Percentiles rank a stretch among this genome's conserved stretches.
These are phyloP conservation scores for Perognathus longimembris DNA, from an alignment of 2,113 vertebrate species.

Conservation along the genomic window DNA sequence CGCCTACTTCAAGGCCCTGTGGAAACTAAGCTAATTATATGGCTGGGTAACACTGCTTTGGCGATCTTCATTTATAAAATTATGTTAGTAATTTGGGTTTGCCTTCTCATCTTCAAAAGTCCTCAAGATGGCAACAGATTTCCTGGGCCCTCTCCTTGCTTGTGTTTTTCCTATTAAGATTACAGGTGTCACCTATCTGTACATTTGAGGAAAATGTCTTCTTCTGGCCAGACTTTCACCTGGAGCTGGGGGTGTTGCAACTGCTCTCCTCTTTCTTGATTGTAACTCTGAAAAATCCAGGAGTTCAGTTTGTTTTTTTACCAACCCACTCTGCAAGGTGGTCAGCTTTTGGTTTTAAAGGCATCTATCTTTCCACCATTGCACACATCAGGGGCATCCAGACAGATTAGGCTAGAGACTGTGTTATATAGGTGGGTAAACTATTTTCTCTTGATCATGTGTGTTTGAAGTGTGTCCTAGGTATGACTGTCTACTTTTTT, in stretches of 20 bases:
- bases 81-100: background rate
- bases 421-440: background rate
- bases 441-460: background rate
- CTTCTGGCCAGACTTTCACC: background rate
- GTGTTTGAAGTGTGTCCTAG: constrained; percentile 34
- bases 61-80: background rate
- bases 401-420: background rate
- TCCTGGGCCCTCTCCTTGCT: background rate
- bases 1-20: background rate
- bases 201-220: background rate
- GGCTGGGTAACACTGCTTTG: background rate
- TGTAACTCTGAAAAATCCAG: background rate
- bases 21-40: background rate
- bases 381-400: background rate
- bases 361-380: background rate
- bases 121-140: background rate
- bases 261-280: background rate
- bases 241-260: background rate
- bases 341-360: background rate
- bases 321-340: background rate
- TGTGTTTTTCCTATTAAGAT: background rate
- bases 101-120: background rate
- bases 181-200: background rate
- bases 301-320: background rate
- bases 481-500: background rate